Percentiles rank a stretch among this genome's conserved stretches.
These are phyloP conservation scores for Homarus gammarus DNA, from an alignment of 2,888 invertebrate genomes.

Conservation along the genomic window DNA sequence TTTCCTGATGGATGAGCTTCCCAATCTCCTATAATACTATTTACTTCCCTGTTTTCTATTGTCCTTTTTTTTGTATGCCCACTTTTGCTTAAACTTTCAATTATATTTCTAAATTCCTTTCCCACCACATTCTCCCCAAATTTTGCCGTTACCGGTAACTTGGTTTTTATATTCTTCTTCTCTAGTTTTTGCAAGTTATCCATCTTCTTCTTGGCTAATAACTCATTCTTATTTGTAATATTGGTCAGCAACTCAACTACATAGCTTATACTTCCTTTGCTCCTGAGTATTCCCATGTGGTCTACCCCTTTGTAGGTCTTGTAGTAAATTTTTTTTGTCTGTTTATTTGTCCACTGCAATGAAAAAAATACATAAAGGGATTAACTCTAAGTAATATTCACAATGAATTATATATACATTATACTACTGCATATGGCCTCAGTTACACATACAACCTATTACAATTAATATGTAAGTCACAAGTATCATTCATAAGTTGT, in stretches of 20 bases:
- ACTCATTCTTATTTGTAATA: constrained; percentile 43
- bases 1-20: neutral
- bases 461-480: neutral
- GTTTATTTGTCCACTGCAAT: constrained; percentile 57
- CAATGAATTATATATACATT: neutral
- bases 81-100: neutral
- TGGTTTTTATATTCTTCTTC: neutral
- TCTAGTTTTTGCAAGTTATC: neutral
- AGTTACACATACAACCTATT: neutral
- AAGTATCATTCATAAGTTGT: no score
- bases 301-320: constrained; percentile 46
- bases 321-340: constrained; percentile 57
- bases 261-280: constrained; percentile 39
- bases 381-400: neutral
- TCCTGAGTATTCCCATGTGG: constrained; percentile 71
- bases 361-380: neutral
- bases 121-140: neutral
- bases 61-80: neutral
- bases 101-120: neutral
- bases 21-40: neutral
- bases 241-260: constrained; percentile 48
- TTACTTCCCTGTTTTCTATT: neutral
- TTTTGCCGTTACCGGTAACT: neutral
- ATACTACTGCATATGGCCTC: neutral
- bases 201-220: neutral